These are phyloP conservation scores for Pelobates fuscus DNA, from an alignment of 2,113 vertebrate genomes.

Conservation along the genomic window DNA sequence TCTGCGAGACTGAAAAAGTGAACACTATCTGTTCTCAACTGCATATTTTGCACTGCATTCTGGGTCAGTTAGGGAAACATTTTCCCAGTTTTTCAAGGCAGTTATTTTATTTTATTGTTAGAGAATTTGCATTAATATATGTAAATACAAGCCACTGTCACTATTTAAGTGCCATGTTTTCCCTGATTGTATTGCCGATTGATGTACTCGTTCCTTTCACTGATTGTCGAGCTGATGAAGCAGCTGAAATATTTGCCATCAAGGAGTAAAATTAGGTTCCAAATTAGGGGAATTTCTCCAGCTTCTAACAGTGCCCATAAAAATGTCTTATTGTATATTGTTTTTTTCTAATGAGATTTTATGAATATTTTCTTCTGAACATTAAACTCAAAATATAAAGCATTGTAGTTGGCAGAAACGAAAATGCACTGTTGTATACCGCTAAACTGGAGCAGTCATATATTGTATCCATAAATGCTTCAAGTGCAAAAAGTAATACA, in stretches of 20 bases:
- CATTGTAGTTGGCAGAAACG: neutral
- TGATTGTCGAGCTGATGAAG: neutral
- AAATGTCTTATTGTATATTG: no score
- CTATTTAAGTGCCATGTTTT: neutral
- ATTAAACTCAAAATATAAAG: neutral
- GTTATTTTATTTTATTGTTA: no score
- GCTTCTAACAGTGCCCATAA: neutral
- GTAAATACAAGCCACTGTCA: no score
- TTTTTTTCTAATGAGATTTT: neutral
- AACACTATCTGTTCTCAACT: no score
- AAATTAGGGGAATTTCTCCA: neutral
- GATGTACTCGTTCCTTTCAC: neutral
- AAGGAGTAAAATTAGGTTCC: neutral
- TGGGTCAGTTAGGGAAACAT: no score
- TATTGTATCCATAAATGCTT: neutral
- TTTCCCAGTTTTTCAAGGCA: no score
- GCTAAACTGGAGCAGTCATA: neutral
- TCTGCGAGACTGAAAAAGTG: no score
- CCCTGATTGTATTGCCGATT: neutral
- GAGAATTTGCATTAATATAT: no score
- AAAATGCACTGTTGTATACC: neutral
- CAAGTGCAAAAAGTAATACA: neutral
- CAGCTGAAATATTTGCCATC: neutral
- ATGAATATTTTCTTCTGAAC: neutral
- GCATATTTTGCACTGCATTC: no score